A percentile compares a stretch with the other conserved stretches of the same genome.
phyloP scores from a whole-genome alignment of 2,113 vertebrate species.

The Mirza zaza region DNA sequence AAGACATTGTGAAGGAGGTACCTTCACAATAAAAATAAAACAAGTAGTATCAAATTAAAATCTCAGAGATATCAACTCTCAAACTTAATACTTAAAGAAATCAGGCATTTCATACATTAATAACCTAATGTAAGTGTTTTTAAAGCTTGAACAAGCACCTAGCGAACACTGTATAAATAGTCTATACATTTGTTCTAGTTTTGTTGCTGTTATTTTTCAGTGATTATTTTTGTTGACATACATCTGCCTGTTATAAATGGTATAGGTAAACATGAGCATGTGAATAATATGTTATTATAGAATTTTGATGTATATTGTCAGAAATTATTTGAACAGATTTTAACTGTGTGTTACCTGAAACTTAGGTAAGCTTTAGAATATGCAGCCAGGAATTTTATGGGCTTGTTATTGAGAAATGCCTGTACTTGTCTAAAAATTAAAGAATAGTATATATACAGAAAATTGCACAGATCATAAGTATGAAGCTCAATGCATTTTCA shows the following conservation, averaged over 20 bases:
- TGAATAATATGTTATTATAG: not conserved
- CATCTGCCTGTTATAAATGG: not conserved
- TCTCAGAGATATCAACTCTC: no score
- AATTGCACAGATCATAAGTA: not conserved
- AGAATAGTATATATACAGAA: not conserved
- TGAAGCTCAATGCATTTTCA: not conserved
- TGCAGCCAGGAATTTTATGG: not conserved
- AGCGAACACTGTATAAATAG: not conserved
- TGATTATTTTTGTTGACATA: not conserved
- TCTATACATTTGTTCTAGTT: not conserved
- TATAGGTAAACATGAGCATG: not conserved
- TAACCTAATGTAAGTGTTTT: not conserved
- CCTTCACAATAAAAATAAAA: no score
- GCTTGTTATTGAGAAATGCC: not conserved
- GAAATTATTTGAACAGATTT: not conserved
- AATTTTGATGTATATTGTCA: not conserved
- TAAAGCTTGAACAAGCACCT: not conserved
- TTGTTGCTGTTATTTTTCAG: not conserved
- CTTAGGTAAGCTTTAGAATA: not conserved
- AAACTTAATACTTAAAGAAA: no score
- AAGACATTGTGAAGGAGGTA: no score
- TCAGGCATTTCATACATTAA: no score
- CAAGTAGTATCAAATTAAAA: no score
- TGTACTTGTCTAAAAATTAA: slow-evolving; percentile 7
- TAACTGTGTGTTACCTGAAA: not conserved